Base-by-base conservation (phyloP, 2,113 vertebrate species). In the Aegotheles bennettii region DNA sequence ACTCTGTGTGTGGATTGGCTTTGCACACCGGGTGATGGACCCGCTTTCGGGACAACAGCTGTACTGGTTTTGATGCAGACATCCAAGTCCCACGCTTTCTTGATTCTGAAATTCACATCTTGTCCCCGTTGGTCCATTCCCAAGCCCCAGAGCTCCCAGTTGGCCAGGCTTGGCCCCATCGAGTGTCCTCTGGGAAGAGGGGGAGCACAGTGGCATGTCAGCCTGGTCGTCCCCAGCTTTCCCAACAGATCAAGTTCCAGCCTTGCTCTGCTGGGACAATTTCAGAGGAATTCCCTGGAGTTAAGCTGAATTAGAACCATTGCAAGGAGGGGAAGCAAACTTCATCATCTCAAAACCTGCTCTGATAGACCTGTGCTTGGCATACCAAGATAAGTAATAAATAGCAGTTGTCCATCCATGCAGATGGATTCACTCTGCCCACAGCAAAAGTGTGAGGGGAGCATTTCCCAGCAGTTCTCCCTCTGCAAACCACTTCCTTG, bases 281-380 rank as follows among this genome's bases (percentile, higher is more conserved):
- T 38, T 53, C 4, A 0, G 40, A 90, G 82, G 90, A 90, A 94
- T 93, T 95, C 91, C 76, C 42, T 73, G n/a, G 80, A 71, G 48
- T 79, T 71, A 68, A 56, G 54, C 74, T 84, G 69, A 87, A 87
- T 96, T 80, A 76, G 85, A 95, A 88, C 12, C 35, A 8, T 83
- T 85, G 59, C 54, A 43, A 54, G 68, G 59, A 80, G 73, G 42
- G 63, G 81, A 85, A 84, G 71, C 67, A 91, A 89, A 67, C 38
- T 29, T 80, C 74, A 23, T 64, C 3, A 20, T 89, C 70, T 82
- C 48, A 24, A 57, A 79, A 65, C 25, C 59, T 53, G 78, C 61
- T 89, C 40, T 11, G 61, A 51, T n/a, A 36, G 77, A 71, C 61
- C 77, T 91, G 61, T 76, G 53, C 65, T 21, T 16, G 1, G 3